Evolutionary conservation across 2,888 invertebrate species (phyloP), one percentile per base, ranked within the genome.

Genomic region (Eilema griseolum): DNA sequence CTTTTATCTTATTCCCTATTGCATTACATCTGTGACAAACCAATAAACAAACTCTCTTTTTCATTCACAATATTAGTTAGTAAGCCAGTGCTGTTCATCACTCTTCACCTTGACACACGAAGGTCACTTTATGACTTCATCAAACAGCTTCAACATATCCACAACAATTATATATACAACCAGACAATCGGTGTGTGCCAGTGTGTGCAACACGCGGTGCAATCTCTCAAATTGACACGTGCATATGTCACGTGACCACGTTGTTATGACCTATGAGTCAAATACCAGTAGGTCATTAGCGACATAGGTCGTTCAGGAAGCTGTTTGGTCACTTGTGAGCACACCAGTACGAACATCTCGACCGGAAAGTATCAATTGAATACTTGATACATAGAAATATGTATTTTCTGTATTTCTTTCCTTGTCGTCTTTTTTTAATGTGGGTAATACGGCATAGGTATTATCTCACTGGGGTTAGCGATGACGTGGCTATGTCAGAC

Each of bases 241-340:
- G 67, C 23, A 5, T 8, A 12, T 20, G 46, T 61, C 67, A 67
- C 67, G 68, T 67, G 67, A 31, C 33, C 24, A 20, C 23, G 11
- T 3, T 57, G 37, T 16, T 41, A 59, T 69, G 28, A 57, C 62
- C 68, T 57, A 63, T 66, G 66, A 56, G 33, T 66, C 64, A 69
- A 28, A 28, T 41, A n/a, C 14, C 37, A 37, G n/a, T 41, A 62
- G 62, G 62, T 60, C 59, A 28, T 28, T 26, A 37, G 12, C 12
- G 23, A 52, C n/a, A 31, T 52, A 2, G 52, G 52, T 52, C 52
- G 20, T 20, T 52, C n/a, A 1, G 46, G 46, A 46, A 46, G 46
- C 52, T n/a, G n/a, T 52, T 52, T 10, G 52, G 52, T n/a, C n/a
- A n/a, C 8, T 52, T 52, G 7, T 7, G 52, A n/a, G 52, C 20